Base-by-base conservation (phyloP, 2,113 vertebrate genomes). In the Brachypodius melanocephalos region DNA sequence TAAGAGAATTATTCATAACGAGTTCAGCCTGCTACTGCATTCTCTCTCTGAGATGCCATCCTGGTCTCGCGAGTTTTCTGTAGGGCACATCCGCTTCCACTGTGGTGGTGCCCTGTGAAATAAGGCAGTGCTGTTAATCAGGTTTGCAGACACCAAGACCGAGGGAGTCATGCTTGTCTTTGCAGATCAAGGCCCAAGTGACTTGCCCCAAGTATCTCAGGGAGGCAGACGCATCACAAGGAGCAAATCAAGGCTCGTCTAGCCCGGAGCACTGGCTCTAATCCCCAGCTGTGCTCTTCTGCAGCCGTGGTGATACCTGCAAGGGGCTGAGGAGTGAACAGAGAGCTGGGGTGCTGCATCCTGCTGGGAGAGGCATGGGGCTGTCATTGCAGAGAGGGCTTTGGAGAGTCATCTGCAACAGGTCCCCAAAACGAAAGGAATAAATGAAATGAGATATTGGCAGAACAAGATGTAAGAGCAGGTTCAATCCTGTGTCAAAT, bases 41-140 rank as follows among this genome's bases (percentile, higher is more conserved):
- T 31, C 65, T 62, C 12, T 69, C 5, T 12, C 67, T 45, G 28
- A 83, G 66, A 29, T 61, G 22, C 19, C 45, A 24, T n/a, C 46
- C 28, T 34, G 36, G 38, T 63, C 72, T 46, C 12, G 43, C 0
- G 0, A 71, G 17, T 16, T 9, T 4, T 58, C 58, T 0, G 0
- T 28, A 79, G 59, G 66, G 22, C 67, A 49, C 0, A 4, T 46
- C 32, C 0, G 0, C 54, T 79, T 54, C 61, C 22, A 42, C 20
- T 1, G 3, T 3, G 6, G 38, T 38, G 14, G 38, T 38, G 14
- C 52, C 52, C 58, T 2, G 2, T 42, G 68, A 86, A 77, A 69
- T n/a, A 31, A 51, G 69, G 19, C 2, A 0, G 20, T 32, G 21
- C 65, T 63, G 32, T 22, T 51, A 19, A 29, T 22, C 0, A 0